Conservation (phyloP, 1,140 invertebrate genomes). For the Arctopsyche grandis region DNA sequence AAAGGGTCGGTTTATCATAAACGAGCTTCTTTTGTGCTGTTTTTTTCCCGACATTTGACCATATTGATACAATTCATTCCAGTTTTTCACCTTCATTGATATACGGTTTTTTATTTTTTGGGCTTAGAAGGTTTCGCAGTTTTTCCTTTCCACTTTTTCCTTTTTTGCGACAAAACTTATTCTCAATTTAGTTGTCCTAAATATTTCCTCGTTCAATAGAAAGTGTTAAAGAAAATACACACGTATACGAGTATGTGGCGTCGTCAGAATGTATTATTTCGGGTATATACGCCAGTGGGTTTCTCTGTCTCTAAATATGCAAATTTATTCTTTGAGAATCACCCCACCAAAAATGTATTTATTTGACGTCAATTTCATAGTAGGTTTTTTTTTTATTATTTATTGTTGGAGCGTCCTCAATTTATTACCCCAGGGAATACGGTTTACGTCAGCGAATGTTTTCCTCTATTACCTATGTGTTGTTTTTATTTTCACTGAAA, state of each 20-base stretch:
- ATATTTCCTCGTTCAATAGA: constrained; percentile 4
- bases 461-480: not conserved
- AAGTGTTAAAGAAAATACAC: constrained; percentile 2
- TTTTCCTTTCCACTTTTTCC: not conserved
- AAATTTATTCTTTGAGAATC: constrained; percentile 27
- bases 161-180: constrained; percentile 7
- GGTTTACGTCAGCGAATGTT: not conserved
- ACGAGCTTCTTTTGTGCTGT: no score
- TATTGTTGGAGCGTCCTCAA: constrained; percentile 22
- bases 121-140: not conserved
- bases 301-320: constrained; percentile 14
- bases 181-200: not conserved
- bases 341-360: constrained; percentile 11
- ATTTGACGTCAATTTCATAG: constrained; percentile 21
- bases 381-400: not conserved
- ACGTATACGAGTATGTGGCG: not conserved
- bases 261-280: not conserved
- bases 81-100: not conserved
- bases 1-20: no score
- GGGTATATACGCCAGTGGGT: not conserved
- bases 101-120: no score
- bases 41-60: not conserved
- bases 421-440: constrained; percentile 18
- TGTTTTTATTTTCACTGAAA: not conserved
- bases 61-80: not conserved